Percentiles rank a stretch among this genome's conserved stretches.
phyloP scores from a whole-genome alignment of 1,140 invertebrate species.

The Zaprionus ghesquierei region DNA sequence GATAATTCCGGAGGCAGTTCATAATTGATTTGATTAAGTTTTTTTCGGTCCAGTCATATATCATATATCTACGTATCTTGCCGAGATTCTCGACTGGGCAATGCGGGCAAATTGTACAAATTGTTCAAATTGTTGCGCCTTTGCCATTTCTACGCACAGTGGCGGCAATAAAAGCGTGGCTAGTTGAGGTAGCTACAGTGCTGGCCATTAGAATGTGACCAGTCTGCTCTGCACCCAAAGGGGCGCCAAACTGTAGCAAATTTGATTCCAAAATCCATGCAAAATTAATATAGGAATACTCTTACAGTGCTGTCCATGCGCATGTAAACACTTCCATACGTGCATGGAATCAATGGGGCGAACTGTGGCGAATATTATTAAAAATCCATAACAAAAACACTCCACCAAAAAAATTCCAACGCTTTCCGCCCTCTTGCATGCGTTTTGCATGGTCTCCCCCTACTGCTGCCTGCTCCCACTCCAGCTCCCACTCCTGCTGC shows the following conservation, averaged over 20 bases:
- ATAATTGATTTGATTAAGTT: conserved; percentile 46
- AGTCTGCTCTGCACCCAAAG: background rate
- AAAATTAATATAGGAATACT: background rate
- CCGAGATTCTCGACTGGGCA: background rate
- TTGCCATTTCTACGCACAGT: background rate
- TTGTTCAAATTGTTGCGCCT: background rate
- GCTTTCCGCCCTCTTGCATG: background rate
- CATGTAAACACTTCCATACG: background rate
- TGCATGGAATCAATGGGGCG: conserved; percentile 13
- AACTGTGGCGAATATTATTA: conserved; percentile 22
- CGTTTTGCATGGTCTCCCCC: background rate
- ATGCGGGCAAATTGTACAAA: conserved; percentile 19
- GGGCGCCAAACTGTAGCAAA: no score
- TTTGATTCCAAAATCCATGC: background rate
- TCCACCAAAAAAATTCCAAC: conserved; percentile 1
- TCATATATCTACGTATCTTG: background rate
- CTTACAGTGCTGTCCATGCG: background rate
- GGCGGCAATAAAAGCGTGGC: background rate
- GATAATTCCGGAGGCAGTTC: conserved; percentile 22
- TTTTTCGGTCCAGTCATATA: conserved; percentile 2
- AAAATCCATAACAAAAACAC: conserved; percentile 35
- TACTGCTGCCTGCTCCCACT: background rate
- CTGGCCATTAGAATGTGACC: background rate
- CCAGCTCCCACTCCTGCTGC: background rate
- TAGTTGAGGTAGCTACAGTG: background rate